These are phyloP conservation scores for Marasmarcha lunaedactyla DNA, from an alignment of 2,888 invertebrate genomes.

Conservation along the genomic window DNA sequence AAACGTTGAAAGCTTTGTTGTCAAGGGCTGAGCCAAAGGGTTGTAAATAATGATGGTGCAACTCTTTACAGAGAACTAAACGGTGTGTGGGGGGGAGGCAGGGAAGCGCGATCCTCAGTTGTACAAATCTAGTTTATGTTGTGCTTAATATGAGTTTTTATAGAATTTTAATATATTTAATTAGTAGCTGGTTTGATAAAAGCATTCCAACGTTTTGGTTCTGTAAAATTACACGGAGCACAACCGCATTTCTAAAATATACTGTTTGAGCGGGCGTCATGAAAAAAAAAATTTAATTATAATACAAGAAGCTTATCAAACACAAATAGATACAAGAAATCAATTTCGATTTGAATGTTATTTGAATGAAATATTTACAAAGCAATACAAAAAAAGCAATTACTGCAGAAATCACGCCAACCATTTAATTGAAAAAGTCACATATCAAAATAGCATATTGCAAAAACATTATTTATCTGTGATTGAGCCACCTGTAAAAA, in stretches of 20 bases:
- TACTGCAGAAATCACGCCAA: background rate
- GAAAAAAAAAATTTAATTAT: background rate
- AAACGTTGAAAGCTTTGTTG: constrained; percentile 68
- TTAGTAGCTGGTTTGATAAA: too few relatives aligned
- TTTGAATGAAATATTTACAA: background rate
- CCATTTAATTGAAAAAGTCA: background rate
- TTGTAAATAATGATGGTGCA: constrained; percentile 68
- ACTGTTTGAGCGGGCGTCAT: too few relatives aligned
- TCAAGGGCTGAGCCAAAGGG: constrained; percentile 60
- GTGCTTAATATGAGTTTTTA: too few relatives aligned
- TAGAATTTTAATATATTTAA: too few relatives aligned
- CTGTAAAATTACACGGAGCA: too few relatives aligned
- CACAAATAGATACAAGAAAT: background rate
- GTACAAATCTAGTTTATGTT: too few relatives aligned
- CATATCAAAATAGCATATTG: background rate
- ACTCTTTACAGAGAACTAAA: constrained; percentile 58
- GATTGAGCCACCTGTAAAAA: background rate
- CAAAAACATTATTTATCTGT: background rate
- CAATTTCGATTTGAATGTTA: too few relatives aligned
- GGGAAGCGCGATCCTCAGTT: too few relatives aligned
- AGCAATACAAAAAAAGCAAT: background rate
- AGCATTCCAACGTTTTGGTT: too few relatives aligned
- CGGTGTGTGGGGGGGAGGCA: constrained; percentile 29
- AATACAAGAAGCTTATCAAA: background rate
- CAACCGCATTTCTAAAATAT: too few relatives aligned